Base-by-base conservation (phyloP, 2,888 invertebrate genomes). In the Drosophila tanythrix region DNA sequence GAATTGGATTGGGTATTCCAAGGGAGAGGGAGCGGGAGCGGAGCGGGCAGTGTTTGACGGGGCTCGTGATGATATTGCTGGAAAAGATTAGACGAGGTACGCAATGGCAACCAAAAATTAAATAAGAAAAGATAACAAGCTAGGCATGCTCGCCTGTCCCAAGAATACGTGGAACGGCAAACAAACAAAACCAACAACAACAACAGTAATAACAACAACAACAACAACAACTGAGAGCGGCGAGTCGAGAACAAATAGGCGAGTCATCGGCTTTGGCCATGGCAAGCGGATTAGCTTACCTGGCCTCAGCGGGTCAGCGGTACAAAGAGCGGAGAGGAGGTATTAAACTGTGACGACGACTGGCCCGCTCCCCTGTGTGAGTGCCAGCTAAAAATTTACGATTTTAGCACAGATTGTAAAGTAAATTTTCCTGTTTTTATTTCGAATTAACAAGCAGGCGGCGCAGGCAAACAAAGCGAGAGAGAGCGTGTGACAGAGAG, bases 381-480 rank as follows among this genome's bases (percentile, higher is more conserved):
- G 79, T 75, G 73, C 63, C 74, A 85, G 82, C 74, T 82, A 83
- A 82, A 87, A 90, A 87, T 89, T 79, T 88, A 89, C 89, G 90
- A 88, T 91, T 90, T 86, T 90, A 90, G 90, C 90, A 89, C 91
- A 91, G 90, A 89, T 90, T 89, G 88, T 84, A 87, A 89, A 90
- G 90, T 89, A 90, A 86, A 89, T 89, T 90, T 89, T 89, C 90
- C 89, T 89, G 89, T 89, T 89, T 89, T 89, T 90, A 86, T 90
- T 88, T 86, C 84, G 88, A 90, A 84, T 88, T 88, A 88, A 89
- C 90, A 85, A 89, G 85, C 89, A 57, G 46, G 38, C 35, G 72
- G 79, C 38, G 69, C 83, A 75, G 68, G 46, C 80, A 68, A 40
- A 43, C 52, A 71, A n/a, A 18, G 33, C 15, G 15, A 53, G 31